These are phyloP conservation scores for Anser brachyrhynchus DNA, from an alignment of 2,113 vertebrate species.

Conservation along the genomic window DNA sequence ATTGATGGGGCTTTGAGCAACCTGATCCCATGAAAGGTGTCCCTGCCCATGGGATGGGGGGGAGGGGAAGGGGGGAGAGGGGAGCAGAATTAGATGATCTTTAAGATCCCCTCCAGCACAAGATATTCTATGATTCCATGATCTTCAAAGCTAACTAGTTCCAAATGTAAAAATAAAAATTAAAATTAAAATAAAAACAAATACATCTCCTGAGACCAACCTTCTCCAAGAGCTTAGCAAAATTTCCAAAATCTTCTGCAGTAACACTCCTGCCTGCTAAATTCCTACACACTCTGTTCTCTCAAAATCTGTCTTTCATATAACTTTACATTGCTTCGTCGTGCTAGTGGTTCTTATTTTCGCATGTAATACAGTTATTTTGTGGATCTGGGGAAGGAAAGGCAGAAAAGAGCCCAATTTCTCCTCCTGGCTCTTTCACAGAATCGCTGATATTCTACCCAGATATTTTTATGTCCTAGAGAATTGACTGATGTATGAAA, in stretches of 20 bases:
- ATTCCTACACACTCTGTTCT: neutral
- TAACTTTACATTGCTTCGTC: neutral
- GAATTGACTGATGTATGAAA: neutral
- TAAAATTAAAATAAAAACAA: neutral
- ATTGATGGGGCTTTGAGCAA: too few relatives aligned
- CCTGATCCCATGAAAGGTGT: too few relatives aligned
- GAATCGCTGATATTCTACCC: neutral
- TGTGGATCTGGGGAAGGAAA: neutral
- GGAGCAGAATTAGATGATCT: too few relatives aligned
- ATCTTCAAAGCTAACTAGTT: neutral
- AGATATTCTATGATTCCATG: too few relatives aligned
- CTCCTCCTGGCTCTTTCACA: neutral
- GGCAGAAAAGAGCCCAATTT: neutral
- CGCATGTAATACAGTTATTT: neutral
- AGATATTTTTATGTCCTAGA: neutral
- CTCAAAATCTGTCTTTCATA: neutral
- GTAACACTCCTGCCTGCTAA: neutral
- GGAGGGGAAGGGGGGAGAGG: too few relatives aligned
- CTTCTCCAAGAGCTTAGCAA: accelerated
- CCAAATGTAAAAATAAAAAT: neutral
- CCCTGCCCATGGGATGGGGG: too few relatives aligned
- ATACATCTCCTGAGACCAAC: neutral
- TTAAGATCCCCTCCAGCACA: too few relatives aligned
- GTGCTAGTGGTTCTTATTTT: neutral
- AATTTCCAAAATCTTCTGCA: neutral